These are phyloP conservation scores for Calameuta filiformis DNA, from an alignment of 2,888 invertebrate species.

Conservation along the genomic window DNA sequence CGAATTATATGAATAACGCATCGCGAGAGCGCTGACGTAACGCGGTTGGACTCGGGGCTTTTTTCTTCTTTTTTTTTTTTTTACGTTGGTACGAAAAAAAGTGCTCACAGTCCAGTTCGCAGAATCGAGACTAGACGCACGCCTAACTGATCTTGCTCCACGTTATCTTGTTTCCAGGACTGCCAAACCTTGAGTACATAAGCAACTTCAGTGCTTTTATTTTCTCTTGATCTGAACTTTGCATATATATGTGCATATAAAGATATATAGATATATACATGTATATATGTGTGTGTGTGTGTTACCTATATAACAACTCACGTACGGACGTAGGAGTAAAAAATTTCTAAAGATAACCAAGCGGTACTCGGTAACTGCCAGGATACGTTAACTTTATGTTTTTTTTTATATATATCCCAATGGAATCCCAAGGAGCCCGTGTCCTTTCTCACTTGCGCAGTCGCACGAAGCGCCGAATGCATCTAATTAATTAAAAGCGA, in stretches of 20 bases:
- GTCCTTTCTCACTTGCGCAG: constrained; percentile 21
- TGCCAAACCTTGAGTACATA: background rate
- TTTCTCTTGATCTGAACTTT: background rate
- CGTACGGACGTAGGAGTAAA: background rate
- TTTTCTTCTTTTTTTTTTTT: background rate
- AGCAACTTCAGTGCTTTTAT: background rate
- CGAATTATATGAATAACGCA: background rate
- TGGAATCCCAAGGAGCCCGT: background rate
- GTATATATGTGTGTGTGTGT: too few relatives aligned
- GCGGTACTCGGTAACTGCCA: background rate
- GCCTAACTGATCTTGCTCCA: background rate
- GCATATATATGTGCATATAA: background rate
- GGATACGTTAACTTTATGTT: background rate
- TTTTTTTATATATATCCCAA: background rate
- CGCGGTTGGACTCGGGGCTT: background rate
- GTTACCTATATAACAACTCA: background rate
- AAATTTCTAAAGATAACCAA: background rate
- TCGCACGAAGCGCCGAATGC: constrained; percentile 19
- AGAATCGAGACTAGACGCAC: background rate
- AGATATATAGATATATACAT: too few relatives aligned
- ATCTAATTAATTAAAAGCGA: constrained; percentile 49
- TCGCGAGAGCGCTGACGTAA: background rate
- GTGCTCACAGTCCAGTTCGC: background rate
- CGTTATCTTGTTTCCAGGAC: background rate
- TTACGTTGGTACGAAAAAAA: background rate